Conservation (phyloP, 1,140 invertebrate species). For the Battus philenor region DNA sequence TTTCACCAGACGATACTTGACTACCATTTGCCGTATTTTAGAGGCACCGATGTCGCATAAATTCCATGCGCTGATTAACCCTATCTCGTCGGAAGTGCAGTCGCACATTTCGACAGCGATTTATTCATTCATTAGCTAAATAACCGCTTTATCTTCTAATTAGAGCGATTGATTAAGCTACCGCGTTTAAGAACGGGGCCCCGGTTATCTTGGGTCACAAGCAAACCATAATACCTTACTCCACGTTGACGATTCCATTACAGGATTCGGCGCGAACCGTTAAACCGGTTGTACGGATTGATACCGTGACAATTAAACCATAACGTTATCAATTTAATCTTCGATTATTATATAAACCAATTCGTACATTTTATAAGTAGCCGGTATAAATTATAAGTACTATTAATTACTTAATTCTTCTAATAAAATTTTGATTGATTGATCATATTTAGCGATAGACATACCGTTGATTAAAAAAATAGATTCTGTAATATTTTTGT, state of each 20-base stretch:
- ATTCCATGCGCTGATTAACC: conserved; percentile 54
- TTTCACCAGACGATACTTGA: conserved; percentile 37
- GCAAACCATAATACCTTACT: not conserved
- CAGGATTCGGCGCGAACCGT: not conserved
- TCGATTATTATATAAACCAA: too few species aligned
- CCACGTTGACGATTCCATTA: not conserved
- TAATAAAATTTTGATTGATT: too few species aligned
- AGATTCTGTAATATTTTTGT: too few species aligned
- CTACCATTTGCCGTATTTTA: conserved; percentile 50
- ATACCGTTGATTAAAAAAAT: too few species aligned
- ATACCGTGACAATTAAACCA: too few species aligned
- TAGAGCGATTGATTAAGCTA: conserved; percentile 44
- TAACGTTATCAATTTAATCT: too few species aligned
- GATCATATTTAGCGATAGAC: too few species aligned
- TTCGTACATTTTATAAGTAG: too few species aligned
- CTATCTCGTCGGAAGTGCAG: conserved; percentile 50
- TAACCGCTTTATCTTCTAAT: conserved; percentile 57
- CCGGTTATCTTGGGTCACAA: conserved; percentile 12
- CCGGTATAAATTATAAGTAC: too few species aligned
- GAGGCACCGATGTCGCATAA: conserved; percentile 41
- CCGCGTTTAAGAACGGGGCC: conserved; percentile 15
- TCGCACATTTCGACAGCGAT: conserved; percentile 39
- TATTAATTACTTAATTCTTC: too few species aligned
- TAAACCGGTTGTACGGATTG: too few species aligned
- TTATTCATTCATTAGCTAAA: conserved; percentile 70